A percentile compares a stretch with the other conserved stretches of the same genome.
phyloP scores from a whole-genome alignment of 1,140 invertebrate genomes.

The Lepidurus packardi region DNA sequence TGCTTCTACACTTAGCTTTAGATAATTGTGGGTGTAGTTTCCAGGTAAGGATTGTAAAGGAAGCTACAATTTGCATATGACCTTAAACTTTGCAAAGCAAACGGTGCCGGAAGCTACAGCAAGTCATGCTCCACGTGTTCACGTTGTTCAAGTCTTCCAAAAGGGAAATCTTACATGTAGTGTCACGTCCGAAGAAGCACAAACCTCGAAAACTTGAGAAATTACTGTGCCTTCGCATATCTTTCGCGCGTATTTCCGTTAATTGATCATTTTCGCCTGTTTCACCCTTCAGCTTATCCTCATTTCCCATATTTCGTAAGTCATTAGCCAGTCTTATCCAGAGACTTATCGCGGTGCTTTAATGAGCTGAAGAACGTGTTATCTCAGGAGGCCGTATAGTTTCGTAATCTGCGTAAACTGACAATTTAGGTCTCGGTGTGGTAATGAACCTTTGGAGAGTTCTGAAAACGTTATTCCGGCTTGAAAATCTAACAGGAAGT shows the following conservation, averaged over 20 bases:
- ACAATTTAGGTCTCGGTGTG: neutral
- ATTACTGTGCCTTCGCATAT: neutral
- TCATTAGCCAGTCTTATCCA: neutral
- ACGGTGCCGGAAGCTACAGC: neutral
- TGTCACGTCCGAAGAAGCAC: neutral
- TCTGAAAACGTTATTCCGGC: neutral
- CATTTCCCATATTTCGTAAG: neutral
- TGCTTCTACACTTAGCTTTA: too few species aligned
- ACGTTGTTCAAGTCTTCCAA: neutral
- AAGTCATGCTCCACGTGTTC: neutral
- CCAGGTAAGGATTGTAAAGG: neutral
- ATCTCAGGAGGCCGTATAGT: neutral
- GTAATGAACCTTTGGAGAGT: neutral
- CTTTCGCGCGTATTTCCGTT: neutral
- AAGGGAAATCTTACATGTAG: neutral
- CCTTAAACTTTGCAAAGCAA: neutral
- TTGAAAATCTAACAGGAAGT: neutral
- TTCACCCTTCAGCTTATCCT: too few species aligned
- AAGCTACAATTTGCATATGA: conserved; percentile 12
- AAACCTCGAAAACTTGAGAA: neutral
- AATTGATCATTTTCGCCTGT: neutral
- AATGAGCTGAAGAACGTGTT: neutral
- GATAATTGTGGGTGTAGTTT: too few species aligned
- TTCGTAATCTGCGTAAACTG: too few species aligned
- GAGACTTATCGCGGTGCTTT: neutral